A percentile compares a stretch with the other conserved stretches of the same genome.
phyloP scores from a whole-genome alignment of 2,888 invertebrate species.

The Volucella inanis region DNA sequence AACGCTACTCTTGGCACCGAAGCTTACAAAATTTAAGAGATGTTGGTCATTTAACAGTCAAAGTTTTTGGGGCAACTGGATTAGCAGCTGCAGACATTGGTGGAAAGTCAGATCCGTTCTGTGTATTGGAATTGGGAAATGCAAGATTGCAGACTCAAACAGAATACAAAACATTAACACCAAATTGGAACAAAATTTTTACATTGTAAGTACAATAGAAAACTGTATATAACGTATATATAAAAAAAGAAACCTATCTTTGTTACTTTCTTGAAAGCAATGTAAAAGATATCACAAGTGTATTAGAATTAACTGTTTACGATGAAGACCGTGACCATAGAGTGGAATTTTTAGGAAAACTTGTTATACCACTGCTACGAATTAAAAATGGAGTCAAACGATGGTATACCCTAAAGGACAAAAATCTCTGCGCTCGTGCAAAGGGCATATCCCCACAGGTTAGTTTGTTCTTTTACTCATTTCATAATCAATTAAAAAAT shows the following conservation, averaged over 20 bases:
- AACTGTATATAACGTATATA: neutral
- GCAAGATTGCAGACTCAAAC: constrained; percentile 98
- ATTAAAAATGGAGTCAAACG: constrained; percentile 95
- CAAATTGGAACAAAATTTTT: constrained; percentile 99
- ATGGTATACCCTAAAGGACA: constrained; percentile 98
- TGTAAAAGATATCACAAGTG: constrained; percentile 97
- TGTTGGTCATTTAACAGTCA: constrained; percentile 96
- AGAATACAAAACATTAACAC: constrained; percentile 97
- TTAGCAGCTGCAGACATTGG: constrained; percentile 97
- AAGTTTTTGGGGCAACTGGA: constrained; percentile 93
- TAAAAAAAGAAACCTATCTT: neutral
- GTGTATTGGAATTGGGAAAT: constrained; percentile 97
- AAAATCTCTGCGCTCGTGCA: constrained; percentile 94
- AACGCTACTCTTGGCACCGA: constrained; percentile 85
- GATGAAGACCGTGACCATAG: constrained; percentile 99
- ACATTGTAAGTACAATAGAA: constrained; percentile 94
- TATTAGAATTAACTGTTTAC: constrained; percentile 96
- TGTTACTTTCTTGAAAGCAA: constrained; percentile 85
- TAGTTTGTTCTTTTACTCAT: constrained; percentile 9
- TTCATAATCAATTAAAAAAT: neutral
- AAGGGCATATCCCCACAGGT: constrained; percentile 94
- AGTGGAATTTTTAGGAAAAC: constrained; percentile 97
- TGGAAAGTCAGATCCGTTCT: constrained; percentile 99
- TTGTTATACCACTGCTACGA: constrained; percentile 93
- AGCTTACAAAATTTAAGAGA: constrained; percentile 91